Evolutionary conservation across 2,888 invertebrate species (phyloP).

Genomic region (Pseudoips prasinana): DNA sequence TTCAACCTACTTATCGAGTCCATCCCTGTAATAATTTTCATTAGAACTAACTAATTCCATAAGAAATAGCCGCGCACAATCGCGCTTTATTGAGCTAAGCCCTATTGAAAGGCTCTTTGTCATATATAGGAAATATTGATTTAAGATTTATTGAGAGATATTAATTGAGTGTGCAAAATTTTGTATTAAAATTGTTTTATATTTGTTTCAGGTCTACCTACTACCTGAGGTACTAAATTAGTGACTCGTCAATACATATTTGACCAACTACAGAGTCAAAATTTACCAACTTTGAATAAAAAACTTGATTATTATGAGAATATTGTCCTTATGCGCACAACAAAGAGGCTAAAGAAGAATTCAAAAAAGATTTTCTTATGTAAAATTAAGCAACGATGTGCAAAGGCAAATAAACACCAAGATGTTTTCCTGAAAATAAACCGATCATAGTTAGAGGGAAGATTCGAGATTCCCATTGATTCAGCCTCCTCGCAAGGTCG

Average conservation of each 20-base stretch:
- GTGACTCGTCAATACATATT: no score
- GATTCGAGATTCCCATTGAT: conserved; percentile 11
- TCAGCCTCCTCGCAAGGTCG: neutral
- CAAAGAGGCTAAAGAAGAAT: conserved; percentile 6
- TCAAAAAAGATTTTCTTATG: conserved; percentile 8
- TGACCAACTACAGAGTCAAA: no score
- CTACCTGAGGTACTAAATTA: conserved; percentile 3
- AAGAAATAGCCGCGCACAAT: no score
- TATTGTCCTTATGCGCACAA: conserved; percentile 3
- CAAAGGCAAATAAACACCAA: no score
- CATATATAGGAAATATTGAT: neutral
- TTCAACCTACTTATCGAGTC: neutral
- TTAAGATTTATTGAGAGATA: no score
- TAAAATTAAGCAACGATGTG: conserved; percentile 13
- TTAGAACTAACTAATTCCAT: no score
- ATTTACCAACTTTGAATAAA: no score
- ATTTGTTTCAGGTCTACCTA: conserved; percentile 10
- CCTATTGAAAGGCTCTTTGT: neutral
- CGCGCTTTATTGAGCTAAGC: no score
- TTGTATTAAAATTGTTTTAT: conserved; percentile 1
- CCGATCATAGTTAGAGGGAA: conserved; percentile 14
- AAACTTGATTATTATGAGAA: conserved; percentile 13
- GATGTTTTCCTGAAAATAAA: no score
- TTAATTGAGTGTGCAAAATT: conserved; percentile 1
- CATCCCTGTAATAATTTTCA: no score